Conservation (phyloP, 2,888 invertebrate genomes). For the Diaperis boleti region DNA sequence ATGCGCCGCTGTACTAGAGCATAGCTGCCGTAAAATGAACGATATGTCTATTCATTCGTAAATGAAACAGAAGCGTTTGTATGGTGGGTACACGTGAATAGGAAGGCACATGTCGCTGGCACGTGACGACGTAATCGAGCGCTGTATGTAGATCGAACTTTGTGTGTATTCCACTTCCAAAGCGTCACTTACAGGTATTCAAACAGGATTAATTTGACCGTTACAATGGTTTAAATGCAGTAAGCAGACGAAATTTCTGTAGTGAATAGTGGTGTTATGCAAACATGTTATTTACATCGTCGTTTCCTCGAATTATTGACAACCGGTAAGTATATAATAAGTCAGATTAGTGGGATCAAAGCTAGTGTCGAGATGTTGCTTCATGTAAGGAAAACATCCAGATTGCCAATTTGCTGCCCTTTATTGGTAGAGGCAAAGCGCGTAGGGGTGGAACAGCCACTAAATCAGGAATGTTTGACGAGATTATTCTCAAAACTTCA, state of each 20-base stretch:
- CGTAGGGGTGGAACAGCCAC: background rate
- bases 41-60: slow-evolving; percentile 18
- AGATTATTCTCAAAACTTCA: too few species aligned
- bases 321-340: background rate
- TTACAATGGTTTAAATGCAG: slow-evolving; percentile 28
- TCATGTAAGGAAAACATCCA: background rate
- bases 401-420: slow-evolving; percentile 12
- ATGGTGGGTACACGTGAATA: slow-evolving; percentile 29
- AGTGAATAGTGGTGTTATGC: slow-evolving; percentile 3
- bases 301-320: slow-evolving; percentile 2
- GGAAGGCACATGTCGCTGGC: slow-evolving; percentile 29
- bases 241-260: slow-evolving; percentile 13
- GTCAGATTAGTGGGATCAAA: slow-evolving; percentile 6
- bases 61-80: slow-evolving; percentile 28
- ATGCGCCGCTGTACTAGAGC: background rate
- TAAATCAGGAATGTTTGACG: background rate
- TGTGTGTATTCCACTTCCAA: slow-evolving; percentile 15
- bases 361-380: background rate
- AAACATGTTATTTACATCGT: slow-evolving; percentile 9
- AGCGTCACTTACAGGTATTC: slow-evolving; percentile 36
- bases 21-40: slow-evolving; percentile 7
- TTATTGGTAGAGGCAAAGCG: background rate
- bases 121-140: slow-evolving; percentile 29
- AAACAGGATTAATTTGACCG: slow-evolving; percentile 19
- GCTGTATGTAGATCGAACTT: slow-evolving; percentile 31